Conservation (phyloP, 2,888 invertebrate genomes). For the Hylaea fasciaria region DNA sequence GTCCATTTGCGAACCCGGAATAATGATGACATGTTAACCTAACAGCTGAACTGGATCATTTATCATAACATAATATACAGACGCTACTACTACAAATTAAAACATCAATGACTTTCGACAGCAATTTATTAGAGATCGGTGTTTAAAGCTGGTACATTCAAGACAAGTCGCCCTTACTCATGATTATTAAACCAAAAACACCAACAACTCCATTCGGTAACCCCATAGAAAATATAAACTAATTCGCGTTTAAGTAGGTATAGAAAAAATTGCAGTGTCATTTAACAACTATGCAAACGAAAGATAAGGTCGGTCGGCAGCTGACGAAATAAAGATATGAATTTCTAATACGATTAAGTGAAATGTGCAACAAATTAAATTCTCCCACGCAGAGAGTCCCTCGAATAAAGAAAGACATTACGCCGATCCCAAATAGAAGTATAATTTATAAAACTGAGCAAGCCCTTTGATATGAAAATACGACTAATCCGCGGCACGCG, state of each 20-base stretch:
- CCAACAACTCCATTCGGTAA: constrained; percentile 7
- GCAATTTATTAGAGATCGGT: background rate
- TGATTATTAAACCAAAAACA: background rate
- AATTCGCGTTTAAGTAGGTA: constrained; percentile 33
- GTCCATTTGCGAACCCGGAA: constrained; percentile 62
- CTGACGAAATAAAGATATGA: constrained; percentile 64
- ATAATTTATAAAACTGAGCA: constrained; percentile 80
- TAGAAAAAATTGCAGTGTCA: constrained; percentile 49
- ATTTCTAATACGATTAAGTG: constrained; percentile 71
- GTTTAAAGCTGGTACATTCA: too few relatives aligned
- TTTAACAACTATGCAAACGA: constrained; percentile 57
- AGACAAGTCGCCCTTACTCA: too few relatives aligned
- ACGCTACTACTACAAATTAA: background rate
- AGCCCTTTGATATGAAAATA: constrained; percentile 83
- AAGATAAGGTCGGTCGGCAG: constrained; percentile 55
- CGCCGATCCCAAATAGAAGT: constrained; percentile 70
- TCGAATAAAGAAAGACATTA: constrained; percentile 77
- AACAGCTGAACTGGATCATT: constrained; percentile 18
- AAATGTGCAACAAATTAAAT: constrained; percentile 81
- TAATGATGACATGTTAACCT: constrained; percentile 50
- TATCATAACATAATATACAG: background rate
- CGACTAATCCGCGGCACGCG: constrained; percentile 81
- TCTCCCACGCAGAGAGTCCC: constrained; percentile 79
- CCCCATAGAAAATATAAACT: constrained; percentile 14
- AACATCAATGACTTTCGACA: background rate